phyloP scores from a whole-genome alignment of 1,140 invertebrate species.

The Zaprionus inermis region DNA sequence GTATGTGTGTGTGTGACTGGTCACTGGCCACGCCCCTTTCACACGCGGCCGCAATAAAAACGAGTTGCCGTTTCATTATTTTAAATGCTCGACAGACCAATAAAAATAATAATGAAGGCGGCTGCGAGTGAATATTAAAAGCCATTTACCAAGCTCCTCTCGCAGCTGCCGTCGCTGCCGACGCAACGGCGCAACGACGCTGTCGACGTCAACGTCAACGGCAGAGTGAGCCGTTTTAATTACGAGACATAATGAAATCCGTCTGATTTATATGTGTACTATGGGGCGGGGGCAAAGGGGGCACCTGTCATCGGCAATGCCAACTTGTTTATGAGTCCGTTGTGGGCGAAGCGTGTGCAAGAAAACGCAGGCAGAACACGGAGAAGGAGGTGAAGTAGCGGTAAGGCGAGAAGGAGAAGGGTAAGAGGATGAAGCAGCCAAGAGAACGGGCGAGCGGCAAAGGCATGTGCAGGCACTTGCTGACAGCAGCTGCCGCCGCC shows the following conservation, averaged over 20 bases:
- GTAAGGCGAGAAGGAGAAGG: too few relatives aligned
- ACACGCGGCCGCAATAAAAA: conserved; percentile 5
- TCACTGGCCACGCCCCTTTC: conserved; percentile 10
- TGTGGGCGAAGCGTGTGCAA: conserved; percentile 10
- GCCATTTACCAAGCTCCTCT: conserved; percentile 30
- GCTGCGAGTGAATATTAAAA: conserved; percentile 47
- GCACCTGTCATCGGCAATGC: conserved; percentile 41
- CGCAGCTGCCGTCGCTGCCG: not conserved
- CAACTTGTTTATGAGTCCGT: conserved; percentile 34
- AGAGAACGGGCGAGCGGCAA: not conserved
- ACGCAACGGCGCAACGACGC: too few relatives aligned
- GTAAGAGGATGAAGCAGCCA: too few relatives aligned
- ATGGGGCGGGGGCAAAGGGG: not conserved
- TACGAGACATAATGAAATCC: conserved; percentile 59
- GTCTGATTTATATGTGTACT: conserved; percentile 49
- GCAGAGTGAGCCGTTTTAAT: conserved; percentile 49
- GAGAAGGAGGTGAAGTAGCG: not conserved
- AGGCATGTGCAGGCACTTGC: conserved; percentile 13
- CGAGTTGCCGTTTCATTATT: conserved; percentile 35
- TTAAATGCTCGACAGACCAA: conserved; percentile 44
- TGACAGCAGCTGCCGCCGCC: conserved; percentile 46
- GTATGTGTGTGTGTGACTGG: not conserved
- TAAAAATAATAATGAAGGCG: conserved; percentile 51
- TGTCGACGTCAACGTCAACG: conserved; percentile 15
- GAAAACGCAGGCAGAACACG: conserved; percentile 14